phyloP scores from a whole-genome alignment of 1,140 invertebrate species.

The Hypothenemus hampei region DNA sequence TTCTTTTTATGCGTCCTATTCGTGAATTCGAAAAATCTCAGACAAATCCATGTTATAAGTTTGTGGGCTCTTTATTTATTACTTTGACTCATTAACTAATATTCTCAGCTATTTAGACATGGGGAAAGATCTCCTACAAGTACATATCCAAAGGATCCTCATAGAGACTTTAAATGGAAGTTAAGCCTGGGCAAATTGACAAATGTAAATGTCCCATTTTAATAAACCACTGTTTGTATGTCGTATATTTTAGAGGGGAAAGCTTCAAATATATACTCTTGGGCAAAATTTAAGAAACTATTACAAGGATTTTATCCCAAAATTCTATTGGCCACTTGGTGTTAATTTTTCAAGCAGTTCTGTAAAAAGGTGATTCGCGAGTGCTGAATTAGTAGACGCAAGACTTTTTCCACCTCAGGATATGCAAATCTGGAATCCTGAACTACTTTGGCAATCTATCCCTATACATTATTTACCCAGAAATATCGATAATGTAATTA shows the following conservation, averaged over 20 bases:
- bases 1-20: not conserved
- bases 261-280: conserved; percentile 68
- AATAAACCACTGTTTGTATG: too few relatives aligned
- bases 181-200: conserved; percentile 65
- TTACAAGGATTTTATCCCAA: conserved; percentile 63
- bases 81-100: not conserved
- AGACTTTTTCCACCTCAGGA: conserved; percentile 73
- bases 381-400: conserved; percentile 73
- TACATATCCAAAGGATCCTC: conserved; percentile 66
- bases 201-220: conserved; percentile 52
- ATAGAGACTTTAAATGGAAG: conserved; percentile 62
- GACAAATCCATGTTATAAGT: conserved; percentile 31
- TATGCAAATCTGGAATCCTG: conserved; percentile 64
- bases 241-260: conserved; percentile 73
- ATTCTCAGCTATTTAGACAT: conserved; percentile 63
- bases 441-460: conserved; percentile 81
- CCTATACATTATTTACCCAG: conserved; percentile 71
- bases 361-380: conserved; percentile 79
- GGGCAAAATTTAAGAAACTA: conserved; percentile 65
- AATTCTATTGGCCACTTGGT: conserved; percentile 58
- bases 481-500: conserved; percentile 35
- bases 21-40: conserved; percentile 8
- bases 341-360: conserved; percentile 73
- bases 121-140: conserved; percentile 66
- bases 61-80: not conserved